A percentile compares a stretch with the other conserved stretches of the same genome.
Evolutionary conservation across 2,113 vertebrate species (phyloP).

Genomic region (Phaethornis superciliosus): DNA sequence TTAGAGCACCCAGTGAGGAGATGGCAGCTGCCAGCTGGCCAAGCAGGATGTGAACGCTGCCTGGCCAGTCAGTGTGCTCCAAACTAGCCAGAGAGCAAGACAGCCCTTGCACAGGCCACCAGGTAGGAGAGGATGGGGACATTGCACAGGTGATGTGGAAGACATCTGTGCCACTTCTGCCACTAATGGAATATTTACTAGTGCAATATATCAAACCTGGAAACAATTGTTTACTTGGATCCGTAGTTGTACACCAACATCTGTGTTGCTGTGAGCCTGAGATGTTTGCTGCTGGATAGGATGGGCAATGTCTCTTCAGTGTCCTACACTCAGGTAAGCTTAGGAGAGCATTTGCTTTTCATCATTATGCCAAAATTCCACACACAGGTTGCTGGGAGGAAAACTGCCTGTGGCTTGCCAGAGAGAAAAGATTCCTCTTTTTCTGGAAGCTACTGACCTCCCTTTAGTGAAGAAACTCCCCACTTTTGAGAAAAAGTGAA

Average conservation of each 20-base stretch:
- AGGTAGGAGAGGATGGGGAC: not conserved
- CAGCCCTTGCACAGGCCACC: not conserved
- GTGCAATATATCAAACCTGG: not conserved
- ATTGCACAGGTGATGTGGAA: not conserved
- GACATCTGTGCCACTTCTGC: not conserved
- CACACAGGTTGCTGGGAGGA: not conserved
- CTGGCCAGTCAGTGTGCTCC: not conserved
- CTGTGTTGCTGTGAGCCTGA: not conserved
- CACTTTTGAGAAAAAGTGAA: not conserved
- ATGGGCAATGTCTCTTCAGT: not conserved
- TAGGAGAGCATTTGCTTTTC: not conserved
- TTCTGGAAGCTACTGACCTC: not conserved
- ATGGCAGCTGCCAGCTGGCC: not conserved
- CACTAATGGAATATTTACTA: not conserved
- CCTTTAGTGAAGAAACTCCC: not conserved
- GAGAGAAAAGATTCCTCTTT: not conserved
- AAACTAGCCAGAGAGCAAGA: not conserved
- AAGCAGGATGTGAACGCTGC: not conserved
- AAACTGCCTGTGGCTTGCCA: not conserved
- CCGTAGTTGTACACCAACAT: not conserved
- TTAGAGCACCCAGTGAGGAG: not conserved
- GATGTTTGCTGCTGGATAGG: not conserved
- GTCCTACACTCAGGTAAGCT: not conserved
- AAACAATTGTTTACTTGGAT: not conserved
- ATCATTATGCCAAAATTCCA: not conserved